phyloP scores from a whole-genome alignment of 1,140 invertebrate species.

The Drosophila suzukii region DNA sequence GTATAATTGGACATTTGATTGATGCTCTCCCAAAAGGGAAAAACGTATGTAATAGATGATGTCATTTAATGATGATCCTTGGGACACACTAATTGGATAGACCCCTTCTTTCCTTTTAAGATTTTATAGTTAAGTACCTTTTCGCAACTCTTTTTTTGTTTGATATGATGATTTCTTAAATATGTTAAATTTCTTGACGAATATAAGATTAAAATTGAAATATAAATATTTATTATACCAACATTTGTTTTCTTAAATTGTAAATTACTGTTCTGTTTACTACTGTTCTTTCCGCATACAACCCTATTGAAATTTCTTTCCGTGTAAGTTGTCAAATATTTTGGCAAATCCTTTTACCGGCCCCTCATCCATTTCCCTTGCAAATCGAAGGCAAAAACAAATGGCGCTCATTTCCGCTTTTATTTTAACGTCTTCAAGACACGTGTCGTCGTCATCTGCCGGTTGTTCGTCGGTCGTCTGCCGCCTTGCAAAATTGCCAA shows the following conservation, averaged over 20 bases:
- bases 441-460: conserved; percentile 53
- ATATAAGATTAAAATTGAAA: too few species aligned
- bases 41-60: conserved; percentile 4
- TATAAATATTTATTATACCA: too few species aligned
- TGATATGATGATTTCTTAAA: too few species aligned
- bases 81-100: neutral
- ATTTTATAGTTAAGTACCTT: too few species aligned
- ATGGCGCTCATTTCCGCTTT: conserved; percentile 66
- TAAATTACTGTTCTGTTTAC: too few species aligned
- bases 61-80: neutral
- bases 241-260: too few species aligned
- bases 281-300: too few species aligned
- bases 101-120: too few species aligned
- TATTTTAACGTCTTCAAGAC: conserved; percentile 62
- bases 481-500: conserved; percentile 47
- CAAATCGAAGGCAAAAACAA: conserved; percentile 45
- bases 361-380: neutral
- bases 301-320: conserved; percentile 44
- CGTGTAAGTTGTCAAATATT: conserved; percentile 49
- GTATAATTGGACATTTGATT: conserved; percentile 32
- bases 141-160: too few species aligned
- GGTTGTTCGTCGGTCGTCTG: conserved; percentile 18
- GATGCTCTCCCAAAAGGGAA: conserved; percentile 17
- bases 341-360: conserved; percentile 41
- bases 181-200: too few species aligned